Evolutionary conservation across 2,113 vertebrate species (phyloP).

Genomic region (Egretta garzetta): DNA sequence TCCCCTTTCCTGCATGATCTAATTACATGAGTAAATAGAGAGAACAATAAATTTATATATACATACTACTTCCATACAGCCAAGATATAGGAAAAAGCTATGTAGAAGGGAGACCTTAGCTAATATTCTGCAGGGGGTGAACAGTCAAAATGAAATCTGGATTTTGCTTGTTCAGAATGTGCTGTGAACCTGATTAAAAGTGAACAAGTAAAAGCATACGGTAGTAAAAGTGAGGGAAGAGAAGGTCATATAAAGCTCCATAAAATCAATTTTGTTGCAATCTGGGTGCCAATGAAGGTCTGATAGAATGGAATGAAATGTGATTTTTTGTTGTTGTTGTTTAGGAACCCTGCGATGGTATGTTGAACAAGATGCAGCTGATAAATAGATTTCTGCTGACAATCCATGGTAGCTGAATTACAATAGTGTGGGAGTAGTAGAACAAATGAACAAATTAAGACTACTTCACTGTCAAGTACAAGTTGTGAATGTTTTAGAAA

Average conservation of each 20-base stretch:
- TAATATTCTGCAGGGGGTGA: background rate
- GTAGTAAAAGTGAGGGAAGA: constrained; percentile 5
- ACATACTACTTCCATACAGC: background rate
- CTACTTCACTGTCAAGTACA: background rate
- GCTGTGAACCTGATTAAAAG: constrained; percentile 27
- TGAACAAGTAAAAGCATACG: constrained; percentile 13
- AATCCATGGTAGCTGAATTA: background rate
- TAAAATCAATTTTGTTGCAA: constrained; percentile 16
- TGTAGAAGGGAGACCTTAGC: background rate
- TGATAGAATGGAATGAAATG: background rate
- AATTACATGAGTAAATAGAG: background rate
- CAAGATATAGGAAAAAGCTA: background rate
- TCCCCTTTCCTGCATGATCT: background rate
- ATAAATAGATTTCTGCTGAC: constrained; percentile 12
- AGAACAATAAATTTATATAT: background rate
- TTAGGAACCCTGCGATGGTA: background rate
- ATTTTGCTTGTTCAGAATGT: constrained; percentile 25
- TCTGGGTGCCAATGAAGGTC: background rate
- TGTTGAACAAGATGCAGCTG: background rate
- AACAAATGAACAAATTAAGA: constrained; percentile 19
- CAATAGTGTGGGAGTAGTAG: background rate
- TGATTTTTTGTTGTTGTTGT: background rate
- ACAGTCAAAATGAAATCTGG: constrained; percentile 5
- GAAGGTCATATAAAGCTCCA: background rate
- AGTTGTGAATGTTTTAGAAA: background rate